A percentile compares a stretch with the other conserved stretches of the same genome.
Conservation (phyloP, 2,888 invertebrate genomes). For the Drosophila monieri region DNA sequence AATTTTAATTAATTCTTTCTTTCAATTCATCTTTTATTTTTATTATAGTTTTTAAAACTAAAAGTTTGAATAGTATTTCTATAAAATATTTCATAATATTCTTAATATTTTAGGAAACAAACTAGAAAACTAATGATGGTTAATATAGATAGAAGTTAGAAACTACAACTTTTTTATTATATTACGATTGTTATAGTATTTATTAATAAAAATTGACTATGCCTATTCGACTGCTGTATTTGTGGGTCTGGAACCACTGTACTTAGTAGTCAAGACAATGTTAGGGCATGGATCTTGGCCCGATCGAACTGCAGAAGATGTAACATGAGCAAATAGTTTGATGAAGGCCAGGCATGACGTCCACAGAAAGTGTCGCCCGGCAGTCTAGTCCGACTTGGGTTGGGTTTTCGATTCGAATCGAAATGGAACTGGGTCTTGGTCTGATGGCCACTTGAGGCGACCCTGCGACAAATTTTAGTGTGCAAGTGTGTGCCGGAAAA, state of each 20-base stretch:
- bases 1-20: too few relatives aligned
- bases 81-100: too few relatives aligned
- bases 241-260: conserved; percentile 20
- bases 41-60: too few relatives aligned
- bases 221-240: neutral
- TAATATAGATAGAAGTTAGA: too few relatives aligned
- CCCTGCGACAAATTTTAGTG: conserved; percentile 64
- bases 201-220: neutral
- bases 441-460: conserved; percentile 61
- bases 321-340: conserved; percentile 71
- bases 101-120: too few relatives aligned
- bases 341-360: conserved; percentile 45
- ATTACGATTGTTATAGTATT: too few relatives aligned
- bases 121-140: too few relatives aligned
- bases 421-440: conserved; percentile 19
- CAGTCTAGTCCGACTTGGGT: conserved; percentile 59
- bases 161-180: too few relatives aligned
- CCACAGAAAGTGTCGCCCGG: conserved; percentile 67
- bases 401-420: conserved; percentile 18
- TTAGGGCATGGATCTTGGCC: conserved; percentile 24
- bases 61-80: too few relatives aligned
- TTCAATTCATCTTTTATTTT: too few relatives aligned
- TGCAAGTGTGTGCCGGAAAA: conserved; percentile 53
- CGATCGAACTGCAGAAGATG: conserved; percentile 57
- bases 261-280: conserved; percentile 18